Evolutionary conservation across 2,797 vertebrate species (phyloP).

Genomic region (Heliangelus exortis): DNA sequence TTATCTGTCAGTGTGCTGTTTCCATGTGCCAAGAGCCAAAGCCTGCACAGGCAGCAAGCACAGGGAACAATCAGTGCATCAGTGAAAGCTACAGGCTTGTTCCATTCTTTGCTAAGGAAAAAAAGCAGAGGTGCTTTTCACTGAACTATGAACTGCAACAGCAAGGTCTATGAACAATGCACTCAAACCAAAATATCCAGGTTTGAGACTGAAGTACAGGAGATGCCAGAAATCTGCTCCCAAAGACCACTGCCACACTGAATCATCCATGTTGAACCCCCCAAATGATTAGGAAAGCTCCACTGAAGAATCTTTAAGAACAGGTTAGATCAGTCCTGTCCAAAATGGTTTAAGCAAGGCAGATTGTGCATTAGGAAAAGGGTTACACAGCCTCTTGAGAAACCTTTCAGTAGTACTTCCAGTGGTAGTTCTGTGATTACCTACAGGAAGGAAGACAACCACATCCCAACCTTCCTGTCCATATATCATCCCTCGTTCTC

Average conservation of each 20-base stretch:
- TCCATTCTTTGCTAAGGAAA: not conserved
- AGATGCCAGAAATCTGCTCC: not conserved
- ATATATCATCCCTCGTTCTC: not conserved
- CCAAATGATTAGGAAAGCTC: not conserved
- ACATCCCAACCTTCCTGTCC: not conserved
- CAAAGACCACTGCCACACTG: not conserved
- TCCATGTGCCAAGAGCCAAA: constrained; percentile 52
- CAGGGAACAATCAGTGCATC: not conserved
- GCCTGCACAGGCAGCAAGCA: constrained; percentile 40
- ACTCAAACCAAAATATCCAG: not conserved
- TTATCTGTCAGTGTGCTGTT: constrained; percentile 62
- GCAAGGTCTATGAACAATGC: not conserved
- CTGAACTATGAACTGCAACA: not conserved
- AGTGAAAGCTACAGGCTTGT: not conserved
- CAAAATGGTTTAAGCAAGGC: not conserved
- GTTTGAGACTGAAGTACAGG: not conserved
- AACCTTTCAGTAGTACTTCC: not conserved
- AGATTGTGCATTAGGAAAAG: not conserved
- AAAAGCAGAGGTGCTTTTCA: not conserved
- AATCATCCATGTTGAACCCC: not conserved
- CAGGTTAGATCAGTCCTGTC: not conserved
- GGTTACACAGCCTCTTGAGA: not conserved
- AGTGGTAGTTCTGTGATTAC: not conserved
- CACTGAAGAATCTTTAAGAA: not conserved
- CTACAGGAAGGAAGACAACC: not conserved